Evolutionary conservation across 2,888 invertebrate species (phyloP), one percentile per base, ranked within the genome.

Genomic region (Chaetoderma sp.): DNA sequence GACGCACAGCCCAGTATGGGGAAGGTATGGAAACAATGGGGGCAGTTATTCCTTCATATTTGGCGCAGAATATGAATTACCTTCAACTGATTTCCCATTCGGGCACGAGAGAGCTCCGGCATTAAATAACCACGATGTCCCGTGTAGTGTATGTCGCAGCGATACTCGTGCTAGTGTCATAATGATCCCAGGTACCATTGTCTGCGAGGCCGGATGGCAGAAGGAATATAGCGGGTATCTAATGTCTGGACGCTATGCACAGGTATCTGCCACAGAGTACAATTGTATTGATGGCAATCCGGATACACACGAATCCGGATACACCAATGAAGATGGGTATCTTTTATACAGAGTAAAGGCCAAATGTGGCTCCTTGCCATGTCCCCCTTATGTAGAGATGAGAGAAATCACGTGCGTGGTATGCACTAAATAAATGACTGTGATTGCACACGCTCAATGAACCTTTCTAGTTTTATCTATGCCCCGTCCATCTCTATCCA

Each of bases 71-170:
- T n/a, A n/a, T n/a, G n/a, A n/a, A n/a, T n/a, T n/a, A n/a, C n/a
- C n/a, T n/a, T n/a, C n/a, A n/a, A n/a, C n/a, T n/a, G n/a, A n/a
- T n/a, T n/a, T n/a, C n/a, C n/a, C n/a, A n/a, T n/a, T n/a, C n/a
- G n/a, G n/a, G n/a, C n/a, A n/a, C n/a, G n/a, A n/a, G n/a, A n/a
- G n/a, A n/a, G n/a, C n/a, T n/a, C n/a, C n/a, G n/a, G n/a, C n/a
- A n/a, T n/a, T n/a, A n/a, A n/a, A n/a, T n/a, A 49, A 71, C 54
- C 65, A 65, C 10, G 63, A 71, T 39, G 65, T 71, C 16, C 69
- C 69, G 10, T 71, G 71, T 56, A 63, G 67, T n/a, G 69, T 67
- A 10, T 71, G 71, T 25, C 28, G 56, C 36, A 32, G 52, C 8
- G 39, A 27, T 3, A 56, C 57, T 21, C 49, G 65, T 33, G 28